Conservation (phyloP, 2,113 vertebrate species). For the Sclerurus mexicanus region DNA sequence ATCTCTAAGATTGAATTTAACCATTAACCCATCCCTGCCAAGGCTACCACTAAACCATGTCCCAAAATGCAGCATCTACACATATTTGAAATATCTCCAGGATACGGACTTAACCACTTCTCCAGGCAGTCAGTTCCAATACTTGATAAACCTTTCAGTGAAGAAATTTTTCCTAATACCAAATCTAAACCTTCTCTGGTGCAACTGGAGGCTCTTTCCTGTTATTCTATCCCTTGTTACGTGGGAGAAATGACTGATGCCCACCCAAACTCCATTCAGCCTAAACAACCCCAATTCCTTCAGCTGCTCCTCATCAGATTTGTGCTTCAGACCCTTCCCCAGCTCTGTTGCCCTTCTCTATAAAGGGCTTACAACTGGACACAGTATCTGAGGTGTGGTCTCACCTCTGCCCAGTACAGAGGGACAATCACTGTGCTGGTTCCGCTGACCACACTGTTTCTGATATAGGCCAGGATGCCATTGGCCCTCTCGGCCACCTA, state of each 20-base stretch:
- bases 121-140: background rate
- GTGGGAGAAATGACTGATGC: background rate
- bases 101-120: background rate
- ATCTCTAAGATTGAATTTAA: background rate
- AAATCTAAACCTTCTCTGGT: background rate
- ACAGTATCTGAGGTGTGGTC: background rate
- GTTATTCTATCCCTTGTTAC: background rate
- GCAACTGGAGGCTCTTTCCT: background rate
- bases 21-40: background rate
- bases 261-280: background rate
- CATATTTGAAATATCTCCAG: background rate
- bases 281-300: background rate
- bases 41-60: background rate
- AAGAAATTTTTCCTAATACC: background rate
- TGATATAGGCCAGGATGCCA: background rate
- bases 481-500: background rate
- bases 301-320: background rate
- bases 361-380: background rate
- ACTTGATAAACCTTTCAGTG: background rate
- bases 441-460: background rate
- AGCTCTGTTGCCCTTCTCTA: background rate
- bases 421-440: background rate
- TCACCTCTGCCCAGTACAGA: background rate
- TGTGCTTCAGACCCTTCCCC: background rate
- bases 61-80: background rate